Evolutionary conservation across 2,888 invertebrate species (phyloP), one percentile per base, ranked within the genome.

Genomic region (Diplolepis rosae): DNA sequence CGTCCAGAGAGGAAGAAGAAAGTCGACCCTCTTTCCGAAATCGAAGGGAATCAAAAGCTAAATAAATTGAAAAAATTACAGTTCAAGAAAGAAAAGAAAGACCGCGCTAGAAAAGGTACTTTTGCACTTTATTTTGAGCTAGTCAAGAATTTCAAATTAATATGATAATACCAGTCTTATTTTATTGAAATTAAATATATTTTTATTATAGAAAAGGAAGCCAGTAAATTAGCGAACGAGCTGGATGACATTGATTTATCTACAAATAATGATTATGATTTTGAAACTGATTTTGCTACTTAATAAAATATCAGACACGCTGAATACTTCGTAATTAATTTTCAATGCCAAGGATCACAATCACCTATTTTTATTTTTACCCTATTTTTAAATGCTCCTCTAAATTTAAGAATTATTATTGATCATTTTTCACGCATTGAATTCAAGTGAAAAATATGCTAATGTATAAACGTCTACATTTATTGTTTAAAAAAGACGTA

Each of bases 11-110:
- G 87, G 71, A 89, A 89, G 54, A 89, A 89, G 32, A 93, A 92
- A 84, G 71, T 80, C 1, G 93, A 95, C 87, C 93, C 94, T 0
- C 91, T 92, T 84, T 92, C 93, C 91, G 90, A 91, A 61, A 85
- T 95, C 66, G 94, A 94, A 86, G 95, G 95, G 74, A 94, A 94
- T 85, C 90, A 91, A 83, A 90, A 91, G 74, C 83, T 92, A 15
- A 93, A 93, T 82, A 91, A 91, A 83, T 80, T 91, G 1, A 90
- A 90, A 30, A 93, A 93, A 79, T 88, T 91, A 74, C 92, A 92
- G 75, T 93, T 93, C 73, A 94, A 94, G 80, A 94, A 93, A 76
- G 91, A 92, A 79, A 93, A 92, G 81, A 94, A 93, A 80, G 89
- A 90, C 30, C 88, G 87, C 75, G 89, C 89, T 51, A 89, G 91